These are phyloP conservation scores for Aleiodes alternator DNA, from an alignment of 2,888 invertebrate genomes.

Conservation along the genomic window DNA sequence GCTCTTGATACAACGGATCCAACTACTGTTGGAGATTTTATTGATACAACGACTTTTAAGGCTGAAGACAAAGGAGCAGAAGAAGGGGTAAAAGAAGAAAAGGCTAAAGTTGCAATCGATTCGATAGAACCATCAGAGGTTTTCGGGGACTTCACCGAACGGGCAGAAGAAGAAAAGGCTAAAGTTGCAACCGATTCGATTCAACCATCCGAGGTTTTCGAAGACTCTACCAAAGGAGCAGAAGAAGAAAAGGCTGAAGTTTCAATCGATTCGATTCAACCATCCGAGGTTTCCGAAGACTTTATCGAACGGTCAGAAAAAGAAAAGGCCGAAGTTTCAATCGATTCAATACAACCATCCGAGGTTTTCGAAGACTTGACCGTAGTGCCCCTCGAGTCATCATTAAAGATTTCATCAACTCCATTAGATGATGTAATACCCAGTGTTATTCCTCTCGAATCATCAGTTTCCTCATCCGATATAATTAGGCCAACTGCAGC, in stretches of 20 bases:
- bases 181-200: neutral
- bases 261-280: no score
- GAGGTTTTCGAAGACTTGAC: constrained; percentile 48
- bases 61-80: constrained; percentile 40
- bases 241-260: neutral
- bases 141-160: neutral
- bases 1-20: no score
- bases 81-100: neutral
- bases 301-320: neutral
- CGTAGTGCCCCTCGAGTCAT: constrained; percentile 53
- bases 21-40: constrained; percentile 13
- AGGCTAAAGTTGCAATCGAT: neutral
- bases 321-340: constrained; percentile 32
- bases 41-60: no score
- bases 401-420: constrained; percentile 39
- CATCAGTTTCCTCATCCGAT: constrained; percentile 27
- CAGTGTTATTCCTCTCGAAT: constrained; percentile 68
- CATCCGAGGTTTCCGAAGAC: neutral
- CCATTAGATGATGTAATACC: constrained; percentile 62
- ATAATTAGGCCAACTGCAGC: constrained; percentile 33
- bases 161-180: neutral
- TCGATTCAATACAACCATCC: constrained; percentile 26
- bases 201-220: neutral
- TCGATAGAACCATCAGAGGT: neutral
- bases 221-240: neutral